A percentile compares a stretch with the other conserved stretches of the same genome.
phyloP scores from a whole-genome alignment of 2,888 invertebrate genomes.

The Synanthedon formicaeformis region DNA sequence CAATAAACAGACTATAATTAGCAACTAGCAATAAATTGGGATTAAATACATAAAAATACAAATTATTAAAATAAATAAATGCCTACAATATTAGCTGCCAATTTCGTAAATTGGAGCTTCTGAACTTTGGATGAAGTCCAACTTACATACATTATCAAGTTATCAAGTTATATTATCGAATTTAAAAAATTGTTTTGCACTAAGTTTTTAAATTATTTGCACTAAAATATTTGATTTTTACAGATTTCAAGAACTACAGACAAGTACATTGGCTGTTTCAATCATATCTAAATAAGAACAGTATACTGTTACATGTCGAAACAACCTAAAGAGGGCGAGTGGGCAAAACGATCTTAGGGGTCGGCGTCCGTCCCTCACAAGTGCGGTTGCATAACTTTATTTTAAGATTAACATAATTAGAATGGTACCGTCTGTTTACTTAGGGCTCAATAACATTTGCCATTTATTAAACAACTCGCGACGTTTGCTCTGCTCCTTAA shows the following conservation, averaged over 20 bases:
- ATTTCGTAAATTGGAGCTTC: no score
- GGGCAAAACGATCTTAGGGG: conserved; percentile 34
- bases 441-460: conserved; percentile 30
- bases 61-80: no score
- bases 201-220: no score
- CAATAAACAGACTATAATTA: background rate
- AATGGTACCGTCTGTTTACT: conserved; percentile 31
- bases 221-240: no score
- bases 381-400: conserved; percentile 61
- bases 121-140: no score
- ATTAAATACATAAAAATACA: background rate
- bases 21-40: background rate
- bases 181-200: no score
- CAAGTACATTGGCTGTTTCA: no score
- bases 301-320: background rate
- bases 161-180: no score
- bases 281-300: no score
- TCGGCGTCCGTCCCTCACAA: conserved; percentile 41
- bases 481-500: background rate
- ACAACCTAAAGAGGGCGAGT: conserved; percentile 25
- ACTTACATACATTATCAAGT: no score
- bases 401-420: conserved; percentile 65
- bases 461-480: conserved; percentile 18
- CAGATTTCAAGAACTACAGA: no score
- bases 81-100: no score